Conservation (phyloP, 2,113 vertebrate genomes). For the Rhynchomys soricoides region DNA sequence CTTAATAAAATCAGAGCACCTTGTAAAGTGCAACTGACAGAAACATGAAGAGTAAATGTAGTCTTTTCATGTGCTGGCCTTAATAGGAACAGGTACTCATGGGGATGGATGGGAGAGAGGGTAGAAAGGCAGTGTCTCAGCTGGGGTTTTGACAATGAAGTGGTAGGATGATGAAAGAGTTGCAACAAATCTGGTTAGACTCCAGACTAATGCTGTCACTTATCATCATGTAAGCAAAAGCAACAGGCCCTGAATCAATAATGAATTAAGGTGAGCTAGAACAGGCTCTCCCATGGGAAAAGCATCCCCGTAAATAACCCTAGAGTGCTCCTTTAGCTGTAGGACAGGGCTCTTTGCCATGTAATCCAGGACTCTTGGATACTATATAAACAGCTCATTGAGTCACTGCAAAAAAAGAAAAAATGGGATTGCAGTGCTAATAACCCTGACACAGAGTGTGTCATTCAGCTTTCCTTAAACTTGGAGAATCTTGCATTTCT, state of each 20-base stretch:
- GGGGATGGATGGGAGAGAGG: background rate
- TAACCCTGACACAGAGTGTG: background rate
- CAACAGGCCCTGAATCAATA: conserved; percentile 22
- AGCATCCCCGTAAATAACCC: background rate
- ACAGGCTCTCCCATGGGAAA: conserved; percentile 38
- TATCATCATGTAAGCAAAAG: conserved; percentile 19
- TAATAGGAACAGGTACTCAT: background rate
- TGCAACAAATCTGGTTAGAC: background rate
- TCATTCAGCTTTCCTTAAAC: background rate
- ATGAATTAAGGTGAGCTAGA: conserved; percentile 43
- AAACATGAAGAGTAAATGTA: background rate
- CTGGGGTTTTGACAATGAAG: background rate
- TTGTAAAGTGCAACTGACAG: background rate
- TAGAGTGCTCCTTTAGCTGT: background rate
- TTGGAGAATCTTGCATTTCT: conserved; percentile 7
- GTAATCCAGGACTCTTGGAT: background rate
- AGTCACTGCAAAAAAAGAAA: background rate
- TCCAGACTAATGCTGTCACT: background rate
- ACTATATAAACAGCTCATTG: background rate
- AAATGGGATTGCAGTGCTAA: background rate
- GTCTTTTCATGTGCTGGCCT: background rate
- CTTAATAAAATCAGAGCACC: conserved; percentile 38
- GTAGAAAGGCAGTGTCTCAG: background rate
- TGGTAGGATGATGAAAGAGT: background rate
- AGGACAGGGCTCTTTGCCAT: background rate